These are phyloP conservation scores for Scalopus aquaticus DNA, from an alignment of 2,113 vertebrate species.

Conservation along the genomic window DNA sequence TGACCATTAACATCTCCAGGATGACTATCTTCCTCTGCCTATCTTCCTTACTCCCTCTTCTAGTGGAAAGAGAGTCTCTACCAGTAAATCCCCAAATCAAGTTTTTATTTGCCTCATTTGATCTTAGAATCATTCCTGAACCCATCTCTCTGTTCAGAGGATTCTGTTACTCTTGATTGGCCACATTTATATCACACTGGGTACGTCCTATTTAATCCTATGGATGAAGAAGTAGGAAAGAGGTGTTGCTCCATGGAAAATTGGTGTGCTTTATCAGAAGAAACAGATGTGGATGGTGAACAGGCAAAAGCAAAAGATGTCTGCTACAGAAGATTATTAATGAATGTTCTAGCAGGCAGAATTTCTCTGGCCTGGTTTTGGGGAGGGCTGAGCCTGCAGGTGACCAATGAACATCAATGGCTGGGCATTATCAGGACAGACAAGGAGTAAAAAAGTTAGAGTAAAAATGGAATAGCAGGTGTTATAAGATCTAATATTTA, in stretches of 20 bases:
- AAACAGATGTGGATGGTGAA: not conserved
- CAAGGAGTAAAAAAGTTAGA: not conserved
- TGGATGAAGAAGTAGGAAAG: not conserved
- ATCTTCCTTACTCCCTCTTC: not conserved
- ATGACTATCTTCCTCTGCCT: no score
- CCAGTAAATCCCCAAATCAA: not conserved
- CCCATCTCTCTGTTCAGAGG: not conserved
- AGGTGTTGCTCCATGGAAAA: not conserved
- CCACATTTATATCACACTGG: not conserved
- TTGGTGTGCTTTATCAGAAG: not conserved
- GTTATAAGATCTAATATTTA: not conserved
- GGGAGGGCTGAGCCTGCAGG: not conserved
- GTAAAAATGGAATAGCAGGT: not conserved
- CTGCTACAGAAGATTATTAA: not conserved
- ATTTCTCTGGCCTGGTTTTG: not conserved
- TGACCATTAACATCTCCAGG: not conserved
- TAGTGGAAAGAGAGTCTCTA: not conserved
- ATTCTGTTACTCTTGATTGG: not conserved
- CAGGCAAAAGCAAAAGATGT: not conserved
- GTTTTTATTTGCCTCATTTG: not conserved
- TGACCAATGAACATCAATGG: not conserved
- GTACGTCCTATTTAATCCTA: not conserved
- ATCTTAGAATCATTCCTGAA: not conserved
- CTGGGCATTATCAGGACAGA: not conserved
- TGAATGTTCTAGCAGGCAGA: not conserved